Evolutionary conservation across 2,797 vertebrate species (phyloP).

Genomic region (Microctenopoma stevenorrisi): DNA sequence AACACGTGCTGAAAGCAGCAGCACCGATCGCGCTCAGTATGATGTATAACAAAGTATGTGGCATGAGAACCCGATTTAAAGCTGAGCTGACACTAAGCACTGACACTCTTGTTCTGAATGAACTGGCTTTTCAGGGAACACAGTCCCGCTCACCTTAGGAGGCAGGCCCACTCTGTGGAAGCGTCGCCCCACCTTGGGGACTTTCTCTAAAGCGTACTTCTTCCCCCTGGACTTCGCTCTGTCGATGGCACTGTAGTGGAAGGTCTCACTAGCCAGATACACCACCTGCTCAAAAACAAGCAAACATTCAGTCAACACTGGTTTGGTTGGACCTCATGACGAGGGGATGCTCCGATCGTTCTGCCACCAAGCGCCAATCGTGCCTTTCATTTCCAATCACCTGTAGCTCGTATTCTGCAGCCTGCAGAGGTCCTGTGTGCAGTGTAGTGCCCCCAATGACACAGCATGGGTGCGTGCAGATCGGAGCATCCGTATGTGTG

Average conservation of each 20-base stretch:
- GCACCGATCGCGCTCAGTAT: too few relatives aligned
- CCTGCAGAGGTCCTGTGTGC: too few relatives aligned
- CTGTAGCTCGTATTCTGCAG: too few relatives aligned
- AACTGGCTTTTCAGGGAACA: slow-evolving; percentile 21
- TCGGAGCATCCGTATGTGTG: too few relatives aligned
- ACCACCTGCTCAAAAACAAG: slow-evolving; percentile 85
- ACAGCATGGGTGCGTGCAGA: too few relatives aligned
- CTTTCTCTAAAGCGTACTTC: slow-evolving; percentile 96
- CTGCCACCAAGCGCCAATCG: too few relatives aligned
- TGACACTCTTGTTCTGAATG: slow-evolving; percentile 18
- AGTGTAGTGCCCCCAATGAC: too few relatives aligned
- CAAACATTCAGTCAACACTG: background rate
- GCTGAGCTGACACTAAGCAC: slow-evolving; percentile 10
- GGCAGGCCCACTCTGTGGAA: slow-evolving; percentile 97
- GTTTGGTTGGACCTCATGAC: background rate
- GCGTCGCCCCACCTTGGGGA: slow-evolving; percentile 94
- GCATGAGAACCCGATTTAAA: slow-evolving; percentile 10
- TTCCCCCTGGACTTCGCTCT: slow-evolving; percentile 97
- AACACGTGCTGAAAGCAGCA: slow-evolving; percentile 7
- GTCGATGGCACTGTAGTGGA: slow-evolving; percentile 96
- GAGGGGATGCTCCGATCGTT: too few relatives aligned
- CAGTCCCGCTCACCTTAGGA: slow-evolving; percentile 88
- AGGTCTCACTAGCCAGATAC: slow-evolving; percentile 95
- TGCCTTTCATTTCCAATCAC: too few relatives aligned
- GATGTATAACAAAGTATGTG: background rate